Conservation (phyloP, 2,888 invertebrate genomes). For the Brachylomia viminalis region DNA sequence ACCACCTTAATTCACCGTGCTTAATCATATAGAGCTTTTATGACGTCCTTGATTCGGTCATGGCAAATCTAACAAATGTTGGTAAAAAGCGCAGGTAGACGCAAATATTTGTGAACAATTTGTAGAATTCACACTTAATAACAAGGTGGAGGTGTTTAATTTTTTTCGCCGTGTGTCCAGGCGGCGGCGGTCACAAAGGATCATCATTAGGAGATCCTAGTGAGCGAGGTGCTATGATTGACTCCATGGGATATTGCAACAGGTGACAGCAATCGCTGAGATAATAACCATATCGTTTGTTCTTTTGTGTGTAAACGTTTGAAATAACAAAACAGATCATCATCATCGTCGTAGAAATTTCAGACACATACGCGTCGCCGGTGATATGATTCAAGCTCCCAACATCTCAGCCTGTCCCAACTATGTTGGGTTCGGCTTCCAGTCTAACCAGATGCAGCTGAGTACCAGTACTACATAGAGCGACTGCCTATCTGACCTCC, state of each 20-base stretch:
- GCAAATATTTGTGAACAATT: conserved; percentile 90
- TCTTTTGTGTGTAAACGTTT: conserved; percentile 34
- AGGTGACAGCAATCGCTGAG: conserved; percentile 77
- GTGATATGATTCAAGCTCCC: too few relatives aligned
- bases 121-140: conserved; percentile 90
- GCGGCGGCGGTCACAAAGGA: conserved; percentile 82
- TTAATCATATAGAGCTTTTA: conserved; percentile 83
- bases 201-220: conserved; percentile 78
- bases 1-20: conserved; percentile 78
- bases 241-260: conserved; percentile 81
- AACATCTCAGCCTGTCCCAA: too few relatives aligned
- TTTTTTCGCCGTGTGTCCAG: conserved; percentile 77
- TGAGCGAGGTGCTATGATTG: conserved; percentile 83
- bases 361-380: background rate
- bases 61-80: conserved; percentile 85
- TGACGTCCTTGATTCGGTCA: conserved; percentile 84
- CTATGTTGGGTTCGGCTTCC: too few relatives aligned
- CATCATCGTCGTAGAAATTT: background rate
- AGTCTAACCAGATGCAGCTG: too few relatives aligned
- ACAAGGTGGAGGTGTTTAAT: conserved; percentile 81
- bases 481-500: too few relatives aligned
- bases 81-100: conserved; percentile 88
- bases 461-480: too few relatives aligned
- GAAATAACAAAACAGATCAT: conserved; percentile 30
- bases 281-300: conserved; percentile 49